A percentile compares a stretch with the other conserved stretches of the same genome.
Evolutionary conservation across 2,113 vertebrate genomes (phyloP).

Genomic region (Laterallus jamaicensis): DNA sequence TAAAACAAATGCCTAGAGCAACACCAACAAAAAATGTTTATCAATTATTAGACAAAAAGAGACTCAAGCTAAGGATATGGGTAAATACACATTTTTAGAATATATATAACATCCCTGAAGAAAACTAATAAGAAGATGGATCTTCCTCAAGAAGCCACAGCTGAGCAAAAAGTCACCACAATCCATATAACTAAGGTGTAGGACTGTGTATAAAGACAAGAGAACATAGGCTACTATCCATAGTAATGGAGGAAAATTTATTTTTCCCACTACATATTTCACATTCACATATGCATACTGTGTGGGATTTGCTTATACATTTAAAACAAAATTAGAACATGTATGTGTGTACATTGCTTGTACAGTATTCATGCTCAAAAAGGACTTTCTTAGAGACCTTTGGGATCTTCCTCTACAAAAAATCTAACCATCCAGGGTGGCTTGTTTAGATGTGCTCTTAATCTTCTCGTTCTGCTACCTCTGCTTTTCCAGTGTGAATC

Average conservation of each 20-base stretch:
- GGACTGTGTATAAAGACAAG: not conserved
- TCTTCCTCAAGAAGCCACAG: not conserved
- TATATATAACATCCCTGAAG: not conserved
- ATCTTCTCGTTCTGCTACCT: not conserved
- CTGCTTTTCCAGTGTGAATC: not conserved
- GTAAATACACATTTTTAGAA: not conserved
- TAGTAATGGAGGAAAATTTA: not conserved
- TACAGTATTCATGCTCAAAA: not conserved
- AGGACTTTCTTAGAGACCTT: not conserved
- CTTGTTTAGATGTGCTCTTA: not conserved
- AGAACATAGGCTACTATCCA: not conserved
- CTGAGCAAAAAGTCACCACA: not conserved
- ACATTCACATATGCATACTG: no score
- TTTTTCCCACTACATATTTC: not conserved
- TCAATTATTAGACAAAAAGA: not conserved
- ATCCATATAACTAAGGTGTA: not conserved
- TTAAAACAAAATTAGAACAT: not conserved
- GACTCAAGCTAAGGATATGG: not conserved
- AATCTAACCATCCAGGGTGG: fast-evolving
- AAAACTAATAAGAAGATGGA: not conserved
- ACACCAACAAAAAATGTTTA: fast-evolving
- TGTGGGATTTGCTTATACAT: not conserved
- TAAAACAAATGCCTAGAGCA: not conserved
- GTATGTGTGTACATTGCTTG: not conserved
- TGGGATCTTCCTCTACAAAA: not conserved